Conservation (phyloP, 1,140 invertebrate species). For the Drosophila gunungcola region DNA sequence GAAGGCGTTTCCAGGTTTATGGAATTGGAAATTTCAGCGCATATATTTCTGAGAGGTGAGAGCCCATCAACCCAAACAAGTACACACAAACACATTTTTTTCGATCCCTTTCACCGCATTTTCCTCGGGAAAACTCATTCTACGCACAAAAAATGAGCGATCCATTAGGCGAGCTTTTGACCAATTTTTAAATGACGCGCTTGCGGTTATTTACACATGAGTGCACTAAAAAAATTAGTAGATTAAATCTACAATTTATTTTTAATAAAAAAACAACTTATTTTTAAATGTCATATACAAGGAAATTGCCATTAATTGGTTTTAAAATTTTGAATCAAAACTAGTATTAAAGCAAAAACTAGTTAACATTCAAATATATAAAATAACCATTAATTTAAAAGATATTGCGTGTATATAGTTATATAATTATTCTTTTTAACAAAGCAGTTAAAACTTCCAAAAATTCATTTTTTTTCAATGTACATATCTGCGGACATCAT, state of each 20-base stretch:
- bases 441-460: too few species aligned
- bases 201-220: constrained; percentile 70
- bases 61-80: constrained; percentile 16
- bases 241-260: too few species aligned
- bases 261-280: too few species aligned
- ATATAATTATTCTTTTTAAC: neutral
- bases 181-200: constrained; percentile 65
- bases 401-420: too few species aligned
- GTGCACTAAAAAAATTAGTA: constrained; percentile 7
- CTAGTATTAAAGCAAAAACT: too few species aligned
- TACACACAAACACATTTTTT: constrained; percentile 12
- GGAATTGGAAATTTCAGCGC: constrained; percentile 40
- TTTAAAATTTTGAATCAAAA: too few species aligned
- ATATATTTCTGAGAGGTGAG: constrained; percentile 18
- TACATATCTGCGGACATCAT: constrained; percentile 16
- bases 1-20: constrained; percentile 47
- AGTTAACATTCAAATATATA: too few species aligned
- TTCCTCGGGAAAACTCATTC: constrained; percentile 23
- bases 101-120: constrained; percentile 31
- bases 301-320: too few species aligned
- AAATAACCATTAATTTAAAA: too few species aligned
- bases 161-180: constrained; percentile 74
- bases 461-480: neutral
- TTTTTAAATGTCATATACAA: too few species aligned
- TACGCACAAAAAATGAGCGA: constrained; percentile 39